Conservation (phyloP, 2,797 vertebrate genomes). For the Alca torda region DNA sequence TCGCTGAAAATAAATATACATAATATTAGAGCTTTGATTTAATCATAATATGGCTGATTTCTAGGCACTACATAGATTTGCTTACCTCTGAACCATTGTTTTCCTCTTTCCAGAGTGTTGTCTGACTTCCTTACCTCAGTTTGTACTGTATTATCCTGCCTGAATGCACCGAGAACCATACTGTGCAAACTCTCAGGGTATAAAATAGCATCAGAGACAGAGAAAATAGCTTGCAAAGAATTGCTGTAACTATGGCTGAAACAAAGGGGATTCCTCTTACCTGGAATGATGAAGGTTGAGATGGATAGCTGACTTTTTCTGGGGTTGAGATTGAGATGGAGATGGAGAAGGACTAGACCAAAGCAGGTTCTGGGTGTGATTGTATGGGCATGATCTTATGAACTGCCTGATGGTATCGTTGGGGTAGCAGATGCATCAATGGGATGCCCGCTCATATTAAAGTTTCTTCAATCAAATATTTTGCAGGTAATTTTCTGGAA, state of each 20-base stretch:
- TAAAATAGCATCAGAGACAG: neutral
- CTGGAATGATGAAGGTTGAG: neutral
- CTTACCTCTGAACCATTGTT: neutral
- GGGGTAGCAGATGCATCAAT: accelerated
- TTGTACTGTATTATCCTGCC: neutral
- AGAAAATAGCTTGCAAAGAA: neutral
- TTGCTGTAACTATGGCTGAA: neutral
- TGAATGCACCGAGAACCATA: neutral
- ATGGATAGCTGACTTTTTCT: neutral
- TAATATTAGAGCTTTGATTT: neutral
- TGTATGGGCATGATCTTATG: neutral
- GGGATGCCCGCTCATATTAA: neutral
- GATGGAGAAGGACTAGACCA: neutral
- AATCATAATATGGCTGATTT: neutral
- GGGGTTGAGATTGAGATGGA: neutral
- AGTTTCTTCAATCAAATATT: neutral
- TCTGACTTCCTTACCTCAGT: neutral
- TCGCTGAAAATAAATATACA: neutral
- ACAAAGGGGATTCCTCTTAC: neutral
- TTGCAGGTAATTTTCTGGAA: neutral
- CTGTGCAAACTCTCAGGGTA: neutral
- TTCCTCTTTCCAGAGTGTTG: neutral
- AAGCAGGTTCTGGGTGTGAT: neutral
- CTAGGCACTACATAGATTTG: neutral
- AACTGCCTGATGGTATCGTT: neutral